phyloP scores from a whole-genome alignment of 2,888 invertebrate genomes.

The Mesochorus sp. region DNA sequence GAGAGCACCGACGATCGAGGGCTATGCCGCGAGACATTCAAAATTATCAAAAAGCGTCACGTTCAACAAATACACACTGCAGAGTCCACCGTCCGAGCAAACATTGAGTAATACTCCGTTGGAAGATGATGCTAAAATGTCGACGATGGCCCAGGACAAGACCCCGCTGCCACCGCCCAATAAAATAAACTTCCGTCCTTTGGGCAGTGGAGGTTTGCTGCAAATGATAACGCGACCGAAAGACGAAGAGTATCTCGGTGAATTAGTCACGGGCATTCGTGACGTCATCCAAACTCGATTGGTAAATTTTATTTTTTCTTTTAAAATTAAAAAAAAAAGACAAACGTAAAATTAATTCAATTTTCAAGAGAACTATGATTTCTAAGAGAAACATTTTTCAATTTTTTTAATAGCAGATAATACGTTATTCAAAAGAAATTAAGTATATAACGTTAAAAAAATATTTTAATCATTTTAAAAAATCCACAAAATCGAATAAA shows the following conservation, averaged over 20 bases:
- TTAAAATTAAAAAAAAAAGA: not conserved
- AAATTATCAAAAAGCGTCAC: slow-evolving; percentile 95
- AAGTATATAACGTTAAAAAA: too few relatives aligned
- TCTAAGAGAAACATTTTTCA: too few relatives aligned
- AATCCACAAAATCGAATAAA: too few relatives aligned
- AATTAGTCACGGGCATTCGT: slow-evolving; percentile 90
- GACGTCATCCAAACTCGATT: slow-evolving; percentile 88
- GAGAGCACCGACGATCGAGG: slow-evolving; percentile 93
- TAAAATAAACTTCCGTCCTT: slow-evolving; percentile 80
- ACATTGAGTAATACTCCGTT: slow-evolving; percentile 65
- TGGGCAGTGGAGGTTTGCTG: slow-evolving; percentile 76
- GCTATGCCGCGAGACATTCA: slow-evolving; percentile 93
- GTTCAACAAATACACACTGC: slow-evolving; percentile 92
- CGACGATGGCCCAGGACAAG: too few relatives aligned
- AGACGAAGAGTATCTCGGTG: slow-evolving; percentile 92
- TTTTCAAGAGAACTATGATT: too few relatives aligned
- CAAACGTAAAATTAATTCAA: too few relatives aligned
- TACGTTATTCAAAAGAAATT: too few relatives aligned
- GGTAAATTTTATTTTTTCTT: slow-evolving; percentile 74
- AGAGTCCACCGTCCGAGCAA: slow-evolving; percentile 87
- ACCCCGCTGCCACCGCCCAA: slow-evolving; percentile 77
- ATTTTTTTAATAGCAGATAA: too few relatives aligned
- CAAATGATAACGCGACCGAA: slow-evolving; percentile 74
- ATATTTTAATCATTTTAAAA: too few relatives aligned
- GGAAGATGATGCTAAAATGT: slow-evolving; percentile 66